Evolutionary conservation across 2,113 vertebrate genomes (phyloP), one percentile per base, ranked within the genome.

Genomic region (Tamias sibiricus): DNA sequence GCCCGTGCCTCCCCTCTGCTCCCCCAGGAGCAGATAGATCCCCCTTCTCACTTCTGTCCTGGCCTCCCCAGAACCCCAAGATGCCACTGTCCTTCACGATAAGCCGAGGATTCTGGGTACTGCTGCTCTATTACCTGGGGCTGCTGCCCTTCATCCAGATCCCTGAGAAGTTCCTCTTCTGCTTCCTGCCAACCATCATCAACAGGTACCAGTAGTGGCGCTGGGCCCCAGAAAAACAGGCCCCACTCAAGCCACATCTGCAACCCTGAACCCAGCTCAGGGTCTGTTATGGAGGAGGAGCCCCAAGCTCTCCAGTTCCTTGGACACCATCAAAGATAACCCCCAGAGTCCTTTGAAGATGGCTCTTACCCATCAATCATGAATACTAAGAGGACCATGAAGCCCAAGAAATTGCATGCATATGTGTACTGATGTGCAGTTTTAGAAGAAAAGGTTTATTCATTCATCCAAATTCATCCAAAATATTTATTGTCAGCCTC

Each of bases 121-220:
- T 99, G 7, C 85, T 99, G 2, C 98, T 99, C 32, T 99, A 98
- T 91, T 99, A 99, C 95, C 97, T 96, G 32, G 99, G 99, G 84
- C 98, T 99, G 76, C 98, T 99, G 95, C 99, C 99, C 74, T 99
- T 99, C 57, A 64, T 99, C 20, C 98, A 98, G 0, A 97, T 99
- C 57, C 98, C 98, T 1, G 99, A 99, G 97, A 98, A 97, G 57
- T 98, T 99, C 87, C 96, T 99, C 95, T 97, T 99, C 92, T 99
- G 98, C 81, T 99, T 99, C 98, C 96, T 99, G 96, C 98, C 98
- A 0, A 98, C 98, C 77, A 96, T 99, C 98, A 97, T 99, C 91
- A 99, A 99, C 98, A 99, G 98, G 99, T 98, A 57, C 84, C 4
- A 9, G 17, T 12, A 44, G 2, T 17, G 42, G 66, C 9, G 32